A percentile compares a stretch with the other conserved stretches of the same genome.
These are phyloP conservation scores for Poecilia latipinna DNA, from an alignment of 2,113 vertebrate species.

Conservation along the genomic window DNA sequence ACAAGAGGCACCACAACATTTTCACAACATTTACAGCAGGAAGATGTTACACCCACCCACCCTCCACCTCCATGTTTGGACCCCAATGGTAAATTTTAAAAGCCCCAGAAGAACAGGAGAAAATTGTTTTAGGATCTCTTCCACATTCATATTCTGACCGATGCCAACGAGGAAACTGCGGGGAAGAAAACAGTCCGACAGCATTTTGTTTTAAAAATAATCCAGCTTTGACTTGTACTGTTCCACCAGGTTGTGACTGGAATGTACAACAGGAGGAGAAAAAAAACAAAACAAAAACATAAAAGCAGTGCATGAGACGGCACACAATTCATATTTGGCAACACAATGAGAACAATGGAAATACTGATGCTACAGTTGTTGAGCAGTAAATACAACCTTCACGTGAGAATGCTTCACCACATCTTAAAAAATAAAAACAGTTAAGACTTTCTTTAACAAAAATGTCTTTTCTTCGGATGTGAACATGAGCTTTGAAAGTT, in stretches of 20 bases:
- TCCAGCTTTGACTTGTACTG: conserved; percentile 53
- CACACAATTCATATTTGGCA: conserved; percentile 78
- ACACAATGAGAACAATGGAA: conserved; percentile 76
- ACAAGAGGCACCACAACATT: conserved; percentile 78
- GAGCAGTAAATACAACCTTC: conserved; percentile 74
- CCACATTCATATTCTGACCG: conserved; percentile 70
- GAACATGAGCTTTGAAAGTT: conserved; percentile 68
- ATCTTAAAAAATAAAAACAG: conserved; percentile 37
- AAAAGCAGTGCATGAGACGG: conserved; percentile 71
- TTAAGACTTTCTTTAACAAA: conserved; percentile 74
- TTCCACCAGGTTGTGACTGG: conserved; percentile 66
- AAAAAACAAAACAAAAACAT: conserved; percentile 26
- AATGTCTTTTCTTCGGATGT: conserved; percentile 80
- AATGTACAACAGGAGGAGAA: conserved; percentile 72
- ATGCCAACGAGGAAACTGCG: conserved; percentile 54
- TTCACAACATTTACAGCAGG: conserved; percentile 80
- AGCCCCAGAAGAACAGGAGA: conserved; percentile 51
- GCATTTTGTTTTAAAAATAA: conserved; percentile 42
- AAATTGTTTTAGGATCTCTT: conserved; percentile 55
- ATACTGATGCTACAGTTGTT: conserved; percentile 79
- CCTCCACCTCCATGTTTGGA: conserved; percentile 21
- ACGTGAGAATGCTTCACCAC: conserved; percentile 76
- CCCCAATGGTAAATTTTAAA: conserved; percentile 51
- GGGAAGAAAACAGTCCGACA: conserved; percentile 46
- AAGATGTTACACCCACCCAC: conserved; percentile 52